Evolutionary conservation across 2,797 vertebrate species (phyloP).

Genomic region (Telmatherina bonti): DNA sequence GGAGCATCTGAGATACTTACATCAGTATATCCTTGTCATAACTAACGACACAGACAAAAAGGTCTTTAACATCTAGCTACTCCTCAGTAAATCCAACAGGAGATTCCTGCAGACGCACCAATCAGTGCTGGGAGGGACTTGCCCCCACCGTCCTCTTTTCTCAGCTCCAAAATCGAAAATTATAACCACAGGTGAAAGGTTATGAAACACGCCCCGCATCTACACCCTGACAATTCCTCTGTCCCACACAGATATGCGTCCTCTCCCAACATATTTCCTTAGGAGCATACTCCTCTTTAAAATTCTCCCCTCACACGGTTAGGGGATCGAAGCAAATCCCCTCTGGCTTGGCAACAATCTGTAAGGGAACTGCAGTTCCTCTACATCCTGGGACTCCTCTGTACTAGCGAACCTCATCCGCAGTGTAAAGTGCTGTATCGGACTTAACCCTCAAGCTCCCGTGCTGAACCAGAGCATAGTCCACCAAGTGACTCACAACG

Average conservation of each 20-base stretch:
- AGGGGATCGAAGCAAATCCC: constrained; percentile 71
- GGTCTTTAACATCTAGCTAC: constrained; percentile 47
- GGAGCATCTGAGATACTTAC: constrained; percentile 71
- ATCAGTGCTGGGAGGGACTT: constrained; percentile 47
- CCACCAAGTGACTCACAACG: constrained; percentile 47
- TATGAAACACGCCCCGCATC: constrained; percentile 47
- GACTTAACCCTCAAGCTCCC: constrained; percentile 81
- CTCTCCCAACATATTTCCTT: constrained; percentile 45
- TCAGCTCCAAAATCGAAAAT: constrained; percentile 51
- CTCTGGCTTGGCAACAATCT: constrained; percentile 77
- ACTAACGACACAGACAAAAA: constrained; percentile 59
- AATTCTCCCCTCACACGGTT: constrained; percentile 51
- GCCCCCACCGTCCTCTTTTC: constrained; percentile 51
- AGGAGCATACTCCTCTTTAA: constrained; percentile 33
- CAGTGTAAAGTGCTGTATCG: constrained; percentile 87
- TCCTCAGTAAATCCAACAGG: constrained; percentile 68
- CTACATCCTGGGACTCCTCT: constrained; percentile 82
- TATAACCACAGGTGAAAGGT: constrained; percentile 70
- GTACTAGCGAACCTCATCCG: constrained; percentile 83
- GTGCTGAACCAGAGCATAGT: constrained; percentile 29
- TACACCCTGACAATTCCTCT: constrained; percentile 41
- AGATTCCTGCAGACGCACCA: constrained; percentile 72
- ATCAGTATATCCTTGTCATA: constrained; percentile 64
- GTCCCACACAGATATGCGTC: constrained; percentile 32
- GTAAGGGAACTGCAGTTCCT: constrained; percentile 84